Evolutionary conservation across 2,888 invertebrate genomes (phyloP).

Genomic region (Chaetoderma sp.): DNA sequence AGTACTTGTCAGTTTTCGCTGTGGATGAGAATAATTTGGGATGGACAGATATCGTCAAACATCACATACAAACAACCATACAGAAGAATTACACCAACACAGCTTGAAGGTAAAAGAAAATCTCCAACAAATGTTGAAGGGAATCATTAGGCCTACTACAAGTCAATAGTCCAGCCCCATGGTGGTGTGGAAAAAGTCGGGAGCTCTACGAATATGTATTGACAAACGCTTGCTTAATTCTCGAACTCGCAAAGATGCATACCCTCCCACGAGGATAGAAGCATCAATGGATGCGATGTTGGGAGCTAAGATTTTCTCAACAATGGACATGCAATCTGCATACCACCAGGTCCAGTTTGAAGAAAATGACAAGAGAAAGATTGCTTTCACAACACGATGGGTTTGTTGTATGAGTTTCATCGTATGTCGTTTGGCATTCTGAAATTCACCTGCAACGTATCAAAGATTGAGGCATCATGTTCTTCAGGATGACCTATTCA

Average conservation of each 20-base stretch:
- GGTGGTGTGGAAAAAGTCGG: constrained; percentile 16
- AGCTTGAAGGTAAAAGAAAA: background rate
- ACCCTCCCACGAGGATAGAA: constrained; percentile 13
- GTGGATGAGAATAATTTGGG: background rate
- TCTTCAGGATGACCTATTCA: background rate
- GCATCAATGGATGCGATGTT: constrained; percentile 11
- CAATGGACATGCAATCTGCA: constrained; percentile 15
- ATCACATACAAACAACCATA: background rate
- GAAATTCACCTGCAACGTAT: constrained; percentile 3
- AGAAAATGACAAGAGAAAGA: constrained; percentile 12
- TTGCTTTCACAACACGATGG: constrained; percentile 8
- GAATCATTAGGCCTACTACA: constrained; percentile 8
- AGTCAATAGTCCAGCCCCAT: constrained; percentile 14
- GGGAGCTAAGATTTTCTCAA: constrained; percentile 2
- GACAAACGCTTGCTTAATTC: constrained; percentile 19
- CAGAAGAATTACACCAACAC: background rate
- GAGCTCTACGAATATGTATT: constrained; percentile 5
- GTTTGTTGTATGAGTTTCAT: constrained; percentile 10
- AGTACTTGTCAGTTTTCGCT: background rate
- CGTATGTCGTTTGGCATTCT: constrained; percentile 17
- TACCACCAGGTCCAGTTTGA: constrained; percentile 14
- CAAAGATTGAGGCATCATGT: constrained; percentile 1
- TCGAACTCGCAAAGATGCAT: constrained; percentile 11
- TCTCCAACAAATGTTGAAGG: background rate
- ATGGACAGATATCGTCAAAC: background rate